These are phyloP conservation scores for Peromyscus maniculatus DNA, from an alignment of 2,113 vertebrate species.

Conservation along the genomic window DNA sequence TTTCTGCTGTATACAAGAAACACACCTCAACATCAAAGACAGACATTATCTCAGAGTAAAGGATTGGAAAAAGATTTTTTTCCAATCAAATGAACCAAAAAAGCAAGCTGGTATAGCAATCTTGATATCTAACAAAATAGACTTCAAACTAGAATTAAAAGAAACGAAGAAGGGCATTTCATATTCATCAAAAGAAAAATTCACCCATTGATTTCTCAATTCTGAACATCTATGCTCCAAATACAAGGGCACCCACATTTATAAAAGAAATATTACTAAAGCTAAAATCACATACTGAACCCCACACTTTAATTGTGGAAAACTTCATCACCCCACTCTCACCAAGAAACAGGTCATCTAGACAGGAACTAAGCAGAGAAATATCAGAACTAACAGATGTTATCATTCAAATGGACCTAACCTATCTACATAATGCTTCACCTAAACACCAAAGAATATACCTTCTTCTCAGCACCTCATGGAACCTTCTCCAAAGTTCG, in stretches of 20 bases:
- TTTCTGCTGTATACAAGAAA: neutral
- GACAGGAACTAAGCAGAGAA: neutral
- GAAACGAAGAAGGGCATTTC: neutral
- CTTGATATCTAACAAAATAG: neutral
- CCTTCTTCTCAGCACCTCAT: neutral
- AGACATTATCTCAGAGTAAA: neutral
- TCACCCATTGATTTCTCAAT: neutral
- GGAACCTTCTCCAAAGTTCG: neutral
- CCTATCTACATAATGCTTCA: neutral
- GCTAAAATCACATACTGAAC: neutral
- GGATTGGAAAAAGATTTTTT: neutral
- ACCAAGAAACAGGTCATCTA: neutral
- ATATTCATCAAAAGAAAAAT: neutral
- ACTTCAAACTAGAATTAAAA: neutral
- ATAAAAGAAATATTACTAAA: neutral
- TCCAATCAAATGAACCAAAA: neutral
- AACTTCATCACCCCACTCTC: neutral
- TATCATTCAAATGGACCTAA: neutral
- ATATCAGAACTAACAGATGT: neutral
- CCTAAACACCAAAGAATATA: neutral
- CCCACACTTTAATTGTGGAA: neutral
- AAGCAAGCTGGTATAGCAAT: neutral
- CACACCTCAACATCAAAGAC: neutral
- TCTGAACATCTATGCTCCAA: neutral
- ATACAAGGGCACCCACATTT: neutral